Base-by-base conservation (phyloP, 1,140 invertebrate species). In the Drosophila repleta region DNA sequence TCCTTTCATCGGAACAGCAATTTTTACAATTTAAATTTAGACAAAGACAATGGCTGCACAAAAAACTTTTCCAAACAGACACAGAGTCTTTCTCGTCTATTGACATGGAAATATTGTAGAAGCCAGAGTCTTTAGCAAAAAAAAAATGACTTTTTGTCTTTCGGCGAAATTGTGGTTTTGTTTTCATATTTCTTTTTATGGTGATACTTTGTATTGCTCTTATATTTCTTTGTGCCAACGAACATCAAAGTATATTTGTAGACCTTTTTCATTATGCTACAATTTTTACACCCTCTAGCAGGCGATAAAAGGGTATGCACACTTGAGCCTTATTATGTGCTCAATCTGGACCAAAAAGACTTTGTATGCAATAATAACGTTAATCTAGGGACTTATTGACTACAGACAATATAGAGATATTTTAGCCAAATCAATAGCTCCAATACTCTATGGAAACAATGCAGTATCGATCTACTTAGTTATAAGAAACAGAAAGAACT, bases 251-350 rank as follows among this genome's bases (percentile, higher is more conserved):
- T 55, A 64, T 52, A 49, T 70, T 60, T 63, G 60, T 62, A 66
- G 65, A 76, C 75, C 80, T 84, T 84, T 84, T 81, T 84, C 74
- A 84, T 85, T 67, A 80, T 69, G 56, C 13, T 49, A 48, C n/a
- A n/a, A n/a, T 72, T 67, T 73, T 61, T 29, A 56, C 65, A 55
- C 49, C 49, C 65, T 73, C 17, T 3, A 18, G 41, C 18, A 56
- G 46, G 29, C 39, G 26, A 60, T 43, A 17, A 66, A 72, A 61
- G 61, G 29, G 35, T 37, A 49, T 57, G 11, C 21, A 7, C 13
- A 49, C 32, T 35, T 35, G 43, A 8, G 29, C 29, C 29, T 29
- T 8, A 2, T 29, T 29, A 1, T 29, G 29, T 29, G 6, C 29
- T 29, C 29, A 2, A 29, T 29, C 8, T 7, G 6, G 29, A 7